Evolutionary conservation across 1,140 invertebrate genomes (phyloP), one percentile per base, ranked within the genome.

Genomic region (Reticulitermes speratus): DNA sequence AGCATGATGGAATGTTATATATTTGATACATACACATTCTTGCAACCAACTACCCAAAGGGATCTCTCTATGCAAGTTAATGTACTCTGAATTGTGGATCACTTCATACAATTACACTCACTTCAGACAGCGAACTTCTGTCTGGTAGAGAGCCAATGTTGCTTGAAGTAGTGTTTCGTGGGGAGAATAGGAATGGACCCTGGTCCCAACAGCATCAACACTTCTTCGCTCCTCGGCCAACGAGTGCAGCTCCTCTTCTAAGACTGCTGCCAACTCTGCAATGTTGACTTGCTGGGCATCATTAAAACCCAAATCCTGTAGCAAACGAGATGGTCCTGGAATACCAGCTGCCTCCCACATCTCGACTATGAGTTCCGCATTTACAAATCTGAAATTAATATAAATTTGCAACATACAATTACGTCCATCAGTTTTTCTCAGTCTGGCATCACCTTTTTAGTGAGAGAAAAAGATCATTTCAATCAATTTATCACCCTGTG

Each of bases 301-400:
- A 48, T 92, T 92, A 88, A 97, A 96, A 38, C 96, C 95, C 19
- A 97, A 89, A 84, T 96, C 94, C 69, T 94, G 90, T 11, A 97
- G 90, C 21, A 97, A 89, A 2, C 91, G 90, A 48, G 92, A 91
- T 23, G 94, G 93, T 59, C 95, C 93, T 30, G 91, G 90, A 83
- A 97, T 93, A 32, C 94, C 94, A 45, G 95, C 93, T 84, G 92
- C 90, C 89, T 96, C 95, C 95, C 96, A 97, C 86, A 95, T 91
- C 87, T 96, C 95, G 32, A 95, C 91, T 48, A 96, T 92, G 44
- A 91, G 90, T 75, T 94, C 92, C 23, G 90, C 88, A 75, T 88
- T 91, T 21, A 92, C 89, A 87, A 89, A 91, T 44, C 92, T 91
- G 84, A 84, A 89, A 85, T 75, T 86, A 87, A 75, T 85, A 82